Evolutionary conservation across 2,113 vertebrate species (phyloP).

Genomic region (Diphyllodes magnificus): DNA sequence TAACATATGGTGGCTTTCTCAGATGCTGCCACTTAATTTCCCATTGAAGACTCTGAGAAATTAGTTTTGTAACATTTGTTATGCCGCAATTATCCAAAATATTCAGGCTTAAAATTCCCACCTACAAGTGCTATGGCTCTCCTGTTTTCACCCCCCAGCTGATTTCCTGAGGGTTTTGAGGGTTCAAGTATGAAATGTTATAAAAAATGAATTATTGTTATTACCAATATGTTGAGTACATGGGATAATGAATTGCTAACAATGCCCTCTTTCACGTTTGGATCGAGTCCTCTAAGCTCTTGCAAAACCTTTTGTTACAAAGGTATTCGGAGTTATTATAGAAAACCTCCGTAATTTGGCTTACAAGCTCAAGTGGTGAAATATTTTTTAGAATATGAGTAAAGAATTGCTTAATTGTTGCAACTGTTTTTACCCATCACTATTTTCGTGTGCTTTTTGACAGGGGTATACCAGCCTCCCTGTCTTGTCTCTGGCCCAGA

Average conservation of each 20-base stretch:
- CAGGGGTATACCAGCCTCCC: slow-evolving; percentile 79
- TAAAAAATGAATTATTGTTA: neutral
- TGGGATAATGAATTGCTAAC: neutral
- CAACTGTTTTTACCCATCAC: neutral
- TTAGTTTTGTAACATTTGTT: neutral
- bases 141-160: neutral
- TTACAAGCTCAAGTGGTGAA: neutral
- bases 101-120: neutral
- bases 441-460: neutral
- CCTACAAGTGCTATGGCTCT: neutral
- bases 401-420: neutral
- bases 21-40: neutral
- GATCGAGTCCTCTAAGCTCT: neutral
- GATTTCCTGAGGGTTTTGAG: neutral
- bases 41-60: neutral
- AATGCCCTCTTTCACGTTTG: neutral
- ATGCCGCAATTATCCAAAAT: neutral
- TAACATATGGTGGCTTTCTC: neutral
- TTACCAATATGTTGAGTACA: neutral
- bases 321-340: neutral
- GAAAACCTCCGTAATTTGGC: neutral
- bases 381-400: neutral
- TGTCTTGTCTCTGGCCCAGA: slow-evolving; percentile 72
- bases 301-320: neutral
- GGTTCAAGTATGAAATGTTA: neutral